Conservation (phyloP, 2,888 invertebrate species). For the Atherix ibis region DNA sequence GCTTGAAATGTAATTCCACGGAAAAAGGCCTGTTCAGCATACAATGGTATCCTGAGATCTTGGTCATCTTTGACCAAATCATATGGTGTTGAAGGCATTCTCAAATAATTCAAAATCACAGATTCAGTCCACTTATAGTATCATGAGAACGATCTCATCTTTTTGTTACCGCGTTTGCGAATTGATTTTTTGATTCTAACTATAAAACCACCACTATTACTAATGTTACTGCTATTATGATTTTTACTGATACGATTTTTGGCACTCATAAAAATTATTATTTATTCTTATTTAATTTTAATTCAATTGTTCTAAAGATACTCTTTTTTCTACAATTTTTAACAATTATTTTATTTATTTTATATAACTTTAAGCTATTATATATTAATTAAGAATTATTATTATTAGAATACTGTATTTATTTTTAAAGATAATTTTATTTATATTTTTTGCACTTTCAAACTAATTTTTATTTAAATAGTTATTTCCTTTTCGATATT, state of each 20-base stretch:
- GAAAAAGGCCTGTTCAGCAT: conserved; percentile 87
- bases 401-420: too few species aligned
- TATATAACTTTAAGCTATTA: too few species aligned
- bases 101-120: conserved; percentile 35
- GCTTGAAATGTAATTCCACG: conserved; percentile 94
- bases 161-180: conserved; percentile 31
- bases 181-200: conserved; percentile 29
- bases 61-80: conserved; percentile 93
- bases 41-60: conserved; percentile 89
- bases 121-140: conserved; percentile 34
- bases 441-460: too few species aligned
- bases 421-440: too few species aligned
- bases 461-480: too few species aligned
- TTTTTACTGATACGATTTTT: conserved; percentile 4
- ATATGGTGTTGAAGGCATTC: conserved; percentile 78
- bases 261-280: conserved; percentile 6
- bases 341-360: too few species aligned
- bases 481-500: too few species aligned
- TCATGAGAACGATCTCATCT: conserved; percentile 34
- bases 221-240: conserved; percentile 31
- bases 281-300: too few species aligned
- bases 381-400: too few species aligned
- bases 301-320: too few species aligned
- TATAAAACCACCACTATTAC: conserved; percentile 26
- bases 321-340: too few species aligned